Base-by-base conservation (phyloP, 2,888 invertebrate genomes). In the Pterostichus niger region DNA sequence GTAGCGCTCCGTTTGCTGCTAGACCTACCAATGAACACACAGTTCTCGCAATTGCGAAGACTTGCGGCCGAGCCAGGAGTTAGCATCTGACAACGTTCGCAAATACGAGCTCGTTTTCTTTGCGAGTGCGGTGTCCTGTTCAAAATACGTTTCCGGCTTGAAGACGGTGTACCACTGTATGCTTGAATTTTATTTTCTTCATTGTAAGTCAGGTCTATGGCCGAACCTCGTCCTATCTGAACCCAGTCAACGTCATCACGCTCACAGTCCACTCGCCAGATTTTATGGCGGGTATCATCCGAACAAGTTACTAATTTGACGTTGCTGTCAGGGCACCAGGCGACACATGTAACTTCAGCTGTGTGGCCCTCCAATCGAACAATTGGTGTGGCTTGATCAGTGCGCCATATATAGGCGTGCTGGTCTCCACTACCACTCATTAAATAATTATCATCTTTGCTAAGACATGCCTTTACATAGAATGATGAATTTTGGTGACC, bases 371-470 rank as follows among this genome's bases (percentile, higher is more conserved):
- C 90, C 4, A 98, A 90, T 76, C 92, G 91, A 17, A 95, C 93
- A 9, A 96, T 88, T 0, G 97, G 96, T 83, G 91, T 89, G 0
- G 94, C 91, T 85, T 90, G 89, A 11, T 92, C 91, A 0, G 94
- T 92, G 88, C 93, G 94, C 97, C 98, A 98, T 79, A 98, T 94
- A 88, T 97, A 97, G 0, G 97, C 97, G 86, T 93, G 92, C 86
- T 95, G 94, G 89, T 97, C 96, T 87, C 95, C 95, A 86, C 97
- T 97, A n/a, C 98, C 98, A 89, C 96, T 96, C 0, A 96, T 91
- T 33, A 98, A 90, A 89, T 96, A 98, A 84, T 91, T 90, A 4
- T 95, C 94, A 89, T 97, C 96, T 0, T 94, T 94, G 88, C 96
- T 96, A 40, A 98, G 91, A 84, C 94, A 93, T 0, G 96, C 93